Conservation (phyloP, 2,797 vertebrate genomes). For the Darevskia mixta region DNA sequence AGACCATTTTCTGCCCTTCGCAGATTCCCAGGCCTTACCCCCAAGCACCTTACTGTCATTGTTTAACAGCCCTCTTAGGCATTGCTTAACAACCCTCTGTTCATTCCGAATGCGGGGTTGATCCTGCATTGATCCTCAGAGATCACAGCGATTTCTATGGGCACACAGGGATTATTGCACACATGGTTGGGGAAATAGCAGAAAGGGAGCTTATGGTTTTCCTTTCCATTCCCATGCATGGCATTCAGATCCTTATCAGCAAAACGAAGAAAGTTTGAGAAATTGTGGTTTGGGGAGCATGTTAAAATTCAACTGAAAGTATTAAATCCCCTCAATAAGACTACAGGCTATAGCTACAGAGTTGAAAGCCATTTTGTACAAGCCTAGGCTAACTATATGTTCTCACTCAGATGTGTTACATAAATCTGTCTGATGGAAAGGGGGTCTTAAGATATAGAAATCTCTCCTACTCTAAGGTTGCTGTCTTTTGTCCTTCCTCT, state of each 20-base stretch:
- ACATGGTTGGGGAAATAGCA: neutral
- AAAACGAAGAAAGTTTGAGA: neutral
- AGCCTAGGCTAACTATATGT: neutral
- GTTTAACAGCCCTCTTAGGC: neutral
- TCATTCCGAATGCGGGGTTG: neutral
- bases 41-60: neutral
- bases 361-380: neutral
- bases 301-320: slow-evolving; percentile 3
- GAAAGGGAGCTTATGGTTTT: neutral
- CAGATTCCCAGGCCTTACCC: neutral
- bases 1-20: neutral
- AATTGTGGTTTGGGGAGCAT: slow-evolving; percentile 11
- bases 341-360: neutral
- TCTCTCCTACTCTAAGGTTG: neutral
- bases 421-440: neutral
- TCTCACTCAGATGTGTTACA: neutral
- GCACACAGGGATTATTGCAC: neutral
- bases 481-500: neutral
- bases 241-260: neutral
- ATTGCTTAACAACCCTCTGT: neutral
- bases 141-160: neutral
- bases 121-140: neutral
- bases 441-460: neutral
- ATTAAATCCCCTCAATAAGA: neutral
- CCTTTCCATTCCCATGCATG: slow-evolving; percentile 1